Conservation (phyloP, 2,113 vertebrate genomes). For the Esox niger region DNA sequence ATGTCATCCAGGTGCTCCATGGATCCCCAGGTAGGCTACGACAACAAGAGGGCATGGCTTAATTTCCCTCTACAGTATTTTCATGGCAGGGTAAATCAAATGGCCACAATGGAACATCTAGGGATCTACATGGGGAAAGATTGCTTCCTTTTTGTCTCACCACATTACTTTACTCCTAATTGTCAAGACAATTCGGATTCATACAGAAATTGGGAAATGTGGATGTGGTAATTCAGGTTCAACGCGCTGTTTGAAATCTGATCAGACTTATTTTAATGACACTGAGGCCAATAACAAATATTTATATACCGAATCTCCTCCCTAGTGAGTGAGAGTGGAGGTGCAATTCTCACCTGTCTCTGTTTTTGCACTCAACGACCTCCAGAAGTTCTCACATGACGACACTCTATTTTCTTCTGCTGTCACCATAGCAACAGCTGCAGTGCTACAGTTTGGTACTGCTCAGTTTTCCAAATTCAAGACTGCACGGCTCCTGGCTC, state of each 20-base stretch:
- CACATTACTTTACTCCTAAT: neutral
- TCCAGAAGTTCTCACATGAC: conserved; percentile 22
- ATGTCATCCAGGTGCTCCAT: conserved; percentile 88
- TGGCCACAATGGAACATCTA: too few species aligned
- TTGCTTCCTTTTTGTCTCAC: neutral
- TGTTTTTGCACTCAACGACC: neutral
- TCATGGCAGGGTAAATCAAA: too few species aligned
- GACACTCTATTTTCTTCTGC: conserved; percentile 40
- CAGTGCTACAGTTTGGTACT: neutral
- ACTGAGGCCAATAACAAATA: neutral
- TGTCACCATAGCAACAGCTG: conserved; percentile 44
- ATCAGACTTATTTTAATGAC: too few species aligned
- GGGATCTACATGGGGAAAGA: too few species aligned
- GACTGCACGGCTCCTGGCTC: neutral
- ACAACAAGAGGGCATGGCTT: too few species aligned
- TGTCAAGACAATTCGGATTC: neutral
- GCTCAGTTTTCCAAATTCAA: conserved; percentile 4
- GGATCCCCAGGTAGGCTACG: conserved; percentile 85
- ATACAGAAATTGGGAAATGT: neutral
- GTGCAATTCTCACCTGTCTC: conserved; percentile 4
- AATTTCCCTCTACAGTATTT: too few species aligned
- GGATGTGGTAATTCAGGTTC: too few species aligned
- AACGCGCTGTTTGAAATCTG: too few species aligned
- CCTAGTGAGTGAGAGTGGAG: neutral
- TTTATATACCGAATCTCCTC: neutral